Base-by-base conservation (phyloP, 2,888 invertebrate species). In the Drosophila formosana region DNA sequence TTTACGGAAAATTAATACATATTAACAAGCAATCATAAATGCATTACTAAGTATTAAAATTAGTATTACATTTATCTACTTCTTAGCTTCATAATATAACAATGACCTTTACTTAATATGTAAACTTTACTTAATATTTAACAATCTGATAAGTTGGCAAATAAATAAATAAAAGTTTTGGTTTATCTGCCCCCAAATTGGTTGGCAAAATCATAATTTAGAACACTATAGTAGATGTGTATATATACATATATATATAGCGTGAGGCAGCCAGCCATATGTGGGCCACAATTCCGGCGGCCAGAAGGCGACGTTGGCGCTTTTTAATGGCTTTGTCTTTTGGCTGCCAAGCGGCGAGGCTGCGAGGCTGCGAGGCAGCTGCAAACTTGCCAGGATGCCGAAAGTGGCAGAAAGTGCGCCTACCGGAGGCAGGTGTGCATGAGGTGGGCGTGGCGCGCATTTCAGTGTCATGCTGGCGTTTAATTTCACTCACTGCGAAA, bases 381-480 rank as follows among this genome's bases (percentile, higher is more conserved):
- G 18, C 18, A 18, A 18, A 18, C 18, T 18, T 18, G 18, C 18
- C 25, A 7, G 30, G 30, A 2, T 6, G 6, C 30, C 30, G 30
- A 30, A 28, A 30, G 30, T 28, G 56, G 9, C 39, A 13, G 43
- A n/a, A 1, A 30, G 9, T 39, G 6, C 2, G 34, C n/a, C 53
- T 43, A n/a, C 13, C 39, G 18, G 18, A 52, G 45, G 2, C 4
- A n/a, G 37, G 63, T 66, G 43, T 53, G 60, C 58, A 53, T 56
- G 46, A 51, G 47, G 49, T 66, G 50, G 75, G 72, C 63, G 72
- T 66, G 50, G 82, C 74, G 18, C 80, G 84, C 88, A 82, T 77
- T 89, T 87, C 85, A 87, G 85, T 87, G 89, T 85, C 85, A 85
- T 74, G 84, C 87, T 82, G 82, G 89, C 87, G 82, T 85, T 85